Evolutionary conservation across 1,140 invertebrate genomes (phyloP), one percentile per base, ranked within the genome.

Genomic region (Pseudoatta argentina): DNA sequence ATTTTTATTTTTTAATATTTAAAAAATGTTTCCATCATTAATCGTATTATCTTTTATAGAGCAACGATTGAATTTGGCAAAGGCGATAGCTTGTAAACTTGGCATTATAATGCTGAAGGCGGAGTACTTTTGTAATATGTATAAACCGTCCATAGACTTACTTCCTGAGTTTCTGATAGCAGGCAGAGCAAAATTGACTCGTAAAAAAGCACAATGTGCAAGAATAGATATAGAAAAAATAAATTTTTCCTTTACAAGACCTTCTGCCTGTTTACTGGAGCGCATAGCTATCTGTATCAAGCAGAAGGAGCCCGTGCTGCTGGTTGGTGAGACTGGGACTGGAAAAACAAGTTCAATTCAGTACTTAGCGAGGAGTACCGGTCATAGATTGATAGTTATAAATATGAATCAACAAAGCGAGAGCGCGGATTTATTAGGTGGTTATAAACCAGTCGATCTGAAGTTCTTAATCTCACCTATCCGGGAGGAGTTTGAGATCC

Each of bases 321-420:
- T 99, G 7, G 98, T 99, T 0, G 99, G 99, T 67, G 99, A 99
- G 95, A 99, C 99, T 0, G 99, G 99, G 63, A 99, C 98, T 16
- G 99, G 99, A 14, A 99, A 99, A 96, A 99, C 99, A 0, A 98
- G 98, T n/a, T 97, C 98, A 0, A 96, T 99, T 48, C 99, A 99
- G 93, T 98, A 98, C 94, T 95, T 99, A 24, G 98, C 99, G 0
- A 96, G 97, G 87, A 97, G 97, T 87, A 97, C 97, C 0, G 97
- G 98, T 16, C 97, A 98, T 88, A 98, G 97, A 93, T 95, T 99
- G 16, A 96, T 98, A 59, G 99, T 99, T 0, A 98, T 99, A n/a
- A 99, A 99, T 94, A 98, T 99, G 97, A 99, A 99, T 94, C 99
- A 99, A 94, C 99, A 99, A 94, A 99, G 98, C 90, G 99, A 99